Evolutionary conservation across 1,140 invertebrate genomes (phyloP).

Genomic region (Nixonia krombeini): DNA sequence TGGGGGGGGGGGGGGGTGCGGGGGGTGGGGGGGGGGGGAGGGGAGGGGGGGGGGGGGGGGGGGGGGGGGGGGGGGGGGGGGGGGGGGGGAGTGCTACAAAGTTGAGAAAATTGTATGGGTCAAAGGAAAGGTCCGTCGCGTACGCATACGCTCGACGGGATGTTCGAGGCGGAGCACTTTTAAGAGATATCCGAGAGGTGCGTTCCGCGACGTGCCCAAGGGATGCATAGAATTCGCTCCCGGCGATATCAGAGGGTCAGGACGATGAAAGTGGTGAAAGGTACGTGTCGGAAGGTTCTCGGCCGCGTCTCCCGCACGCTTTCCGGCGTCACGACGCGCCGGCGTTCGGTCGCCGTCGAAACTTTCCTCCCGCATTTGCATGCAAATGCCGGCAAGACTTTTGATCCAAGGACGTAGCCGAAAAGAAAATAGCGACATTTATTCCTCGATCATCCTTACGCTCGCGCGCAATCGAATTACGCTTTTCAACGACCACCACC

Average conservation of each 20-base stretch:
- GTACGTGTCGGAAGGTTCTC: slow-evolving; percentile 28
- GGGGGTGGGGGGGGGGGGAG: too few species aligned
- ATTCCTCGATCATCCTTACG: too few species aligned
- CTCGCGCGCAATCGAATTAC: too few species aligned
- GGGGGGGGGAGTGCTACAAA: too few species aligned
- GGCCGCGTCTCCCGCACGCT: slow-evolving; percentile 39
- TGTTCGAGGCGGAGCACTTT: slow-evolving; percentile 39
- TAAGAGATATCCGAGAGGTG: slow-evolving; percentile 25
- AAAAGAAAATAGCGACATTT: too few species aligned
- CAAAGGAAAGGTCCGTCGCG: slow-evolving; percentile 14
- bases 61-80: too few species aligned
- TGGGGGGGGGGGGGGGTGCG: too few species aligned
- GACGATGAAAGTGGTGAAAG: slow-evolving; percentile 10
- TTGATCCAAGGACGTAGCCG: slow-evolving; percentile 25
- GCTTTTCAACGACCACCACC: too few species aligned
- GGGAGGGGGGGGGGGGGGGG: too few species aligned
- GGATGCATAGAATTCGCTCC: slow-evolving; percentile 22
- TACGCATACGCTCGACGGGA: slow-evolving; percentile 12
- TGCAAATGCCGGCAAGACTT: slow-evolving; percentile 51
- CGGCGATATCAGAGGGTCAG: slow-evolving; percentile 11
- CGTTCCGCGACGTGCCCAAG: slow-evolving; percentile 24
- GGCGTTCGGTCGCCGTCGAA: slow-evolving; percentile 29
- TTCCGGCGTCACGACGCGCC: too few species aligned
- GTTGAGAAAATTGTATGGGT: slow-evolving; percentile 29
- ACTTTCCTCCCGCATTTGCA: slow-evolving; percentile 59